Percentiles rank a stretch among this genome's conserved stretches.
Evolutionary conservation across 2,888 invertebrate genomes (phyloP).

Genomic region (Pseudanteris insignis): DNA sequence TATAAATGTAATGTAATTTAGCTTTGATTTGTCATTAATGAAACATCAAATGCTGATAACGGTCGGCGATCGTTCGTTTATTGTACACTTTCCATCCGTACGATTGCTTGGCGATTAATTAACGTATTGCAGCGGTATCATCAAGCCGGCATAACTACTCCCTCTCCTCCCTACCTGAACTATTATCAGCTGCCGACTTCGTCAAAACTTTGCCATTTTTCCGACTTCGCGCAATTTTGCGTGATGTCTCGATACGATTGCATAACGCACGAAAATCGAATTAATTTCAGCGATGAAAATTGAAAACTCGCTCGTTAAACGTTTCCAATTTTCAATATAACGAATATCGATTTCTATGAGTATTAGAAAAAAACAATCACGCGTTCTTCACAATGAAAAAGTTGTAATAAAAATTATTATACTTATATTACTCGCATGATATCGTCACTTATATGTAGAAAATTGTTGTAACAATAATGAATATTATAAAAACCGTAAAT

Average conservation of each 20-base stretch:
- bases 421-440: too few species aligned
- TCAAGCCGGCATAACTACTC: constrained; percentile 15
- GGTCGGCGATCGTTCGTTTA: constrained; percentile 36
- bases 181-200: constrained; percentile 9
- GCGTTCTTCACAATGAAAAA: too few species aligned
- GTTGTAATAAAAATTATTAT: too few species aligned
- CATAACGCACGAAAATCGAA: neutral
- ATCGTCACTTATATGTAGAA: too few species aligned
- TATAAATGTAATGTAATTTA: constrained; percentile 26
- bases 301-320: neutral
- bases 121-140: constrained; percentile 22
- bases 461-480: too few species aligned
- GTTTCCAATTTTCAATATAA: neutral
- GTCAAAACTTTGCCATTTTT: constrained; percentile 2
- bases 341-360: too few species aligned
- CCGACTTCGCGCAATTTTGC: neutral
- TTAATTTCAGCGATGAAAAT: constrained; percentile 3
- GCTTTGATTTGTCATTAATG: constrained; percentile 29
- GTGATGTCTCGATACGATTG: neutral
- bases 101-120: constrained; percentile 40
- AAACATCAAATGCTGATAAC: constrained; percentile 31
- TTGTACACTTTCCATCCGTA: constrained; percentile 29
- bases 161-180: constrained; percentile 5
- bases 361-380: too few species aligned
- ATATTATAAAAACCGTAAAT: too few species aligned